Evolutionary conservation across 2,888 invertebrate species (phyloP).

Genomic region (Caenorhabditis afra): DNA sequence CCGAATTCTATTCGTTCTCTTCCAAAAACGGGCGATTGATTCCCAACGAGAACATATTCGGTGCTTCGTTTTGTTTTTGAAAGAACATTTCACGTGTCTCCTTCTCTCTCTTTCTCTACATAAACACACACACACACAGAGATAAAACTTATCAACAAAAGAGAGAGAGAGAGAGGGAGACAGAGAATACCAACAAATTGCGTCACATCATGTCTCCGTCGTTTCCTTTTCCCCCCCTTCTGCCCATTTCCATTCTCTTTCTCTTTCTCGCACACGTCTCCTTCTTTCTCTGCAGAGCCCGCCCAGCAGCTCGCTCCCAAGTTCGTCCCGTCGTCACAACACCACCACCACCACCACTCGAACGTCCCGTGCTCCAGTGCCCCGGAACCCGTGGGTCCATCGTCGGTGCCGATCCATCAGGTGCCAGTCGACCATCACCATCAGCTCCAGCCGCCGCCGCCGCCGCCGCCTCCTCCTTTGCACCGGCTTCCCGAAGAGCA

Average conservation of each 20-base stretch:
- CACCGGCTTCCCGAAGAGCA: not conserved
- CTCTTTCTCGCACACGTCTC: not conserved
- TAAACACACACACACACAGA: not conserved
- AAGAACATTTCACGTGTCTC: too few species aligned
- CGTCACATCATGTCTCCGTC: slow-evolving; percentile 46
- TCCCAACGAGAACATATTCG: too few species aligned
- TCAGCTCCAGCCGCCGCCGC: not conserved
- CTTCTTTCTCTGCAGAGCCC: slow-evolving; percentile 21
- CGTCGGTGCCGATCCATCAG: too few species aligned
- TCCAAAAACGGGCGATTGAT: too few species aligned
- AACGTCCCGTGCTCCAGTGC: not conserved
- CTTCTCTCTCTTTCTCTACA: too few species aligned
- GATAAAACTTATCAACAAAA: not conserved
- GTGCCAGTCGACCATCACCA: not conserved
- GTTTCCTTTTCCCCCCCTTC: not conserved
- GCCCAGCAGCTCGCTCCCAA: slow-evolving; percentile 18
- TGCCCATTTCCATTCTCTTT: not conserved
- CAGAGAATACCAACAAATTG: slow-evolving; percentile 31
- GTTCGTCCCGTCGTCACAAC: slow-evolving; percentile 6
- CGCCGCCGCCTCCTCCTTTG: not conserved
- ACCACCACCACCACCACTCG: not conserved
- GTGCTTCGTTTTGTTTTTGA: too few species aligned
- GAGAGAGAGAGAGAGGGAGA: not conserved
- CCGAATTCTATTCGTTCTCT: not conserved
- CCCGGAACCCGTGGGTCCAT: too few species aligned